Percentiles rank a stretch among this genome's conserved stretches.
phyloP scores from a whole-genome alignment of 2,888 invertebrate species.

The Mesodorylaimus sp. region DNA sequence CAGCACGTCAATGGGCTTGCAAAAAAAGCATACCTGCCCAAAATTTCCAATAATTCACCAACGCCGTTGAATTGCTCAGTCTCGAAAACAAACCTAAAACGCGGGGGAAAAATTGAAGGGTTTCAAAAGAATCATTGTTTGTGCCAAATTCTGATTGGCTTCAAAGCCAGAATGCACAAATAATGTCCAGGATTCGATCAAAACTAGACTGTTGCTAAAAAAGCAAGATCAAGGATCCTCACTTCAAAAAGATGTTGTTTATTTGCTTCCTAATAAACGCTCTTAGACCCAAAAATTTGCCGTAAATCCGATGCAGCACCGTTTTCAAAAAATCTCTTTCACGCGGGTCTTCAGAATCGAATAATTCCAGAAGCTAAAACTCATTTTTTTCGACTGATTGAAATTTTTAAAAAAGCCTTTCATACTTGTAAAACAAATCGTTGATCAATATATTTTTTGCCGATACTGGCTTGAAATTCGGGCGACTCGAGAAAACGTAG shows the following conservation, averaged over 20 bases:
- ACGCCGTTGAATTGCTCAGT: slow-evolving; percentile 99
- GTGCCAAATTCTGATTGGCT: too few relatives aligned
- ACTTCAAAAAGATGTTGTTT: slow-evolving; percentile 91
- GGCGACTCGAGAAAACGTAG: slow-evolving; percentile 91
- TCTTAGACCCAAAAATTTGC: slow-evolving; percentile 92
- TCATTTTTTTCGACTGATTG: not conserved
- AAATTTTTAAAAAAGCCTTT: slow-evolving; percentile 5
- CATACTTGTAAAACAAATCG: slow-evolving; percentile 88
- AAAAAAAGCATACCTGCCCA: slow-evolving; percentile 54
- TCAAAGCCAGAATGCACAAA: too few relatives aligned
- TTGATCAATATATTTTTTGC: slow-evolving; percentile 88
- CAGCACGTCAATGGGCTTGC: not conserved
- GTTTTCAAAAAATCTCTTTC: slow-evolving; percentile 98
- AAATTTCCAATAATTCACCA: slow-evolving; percentile 90
- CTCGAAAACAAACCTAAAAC: slow-evolving; percentile 84
- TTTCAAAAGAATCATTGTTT: slow-evolving; percentile 12
- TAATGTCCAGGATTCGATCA: too few relatives aligned
- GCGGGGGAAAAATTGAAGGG: too few relatives aligned
- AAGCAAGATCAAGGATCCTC: slow-evolving; percentile 20
- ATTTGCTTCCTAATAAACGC: slow-evolving; percentile 99
- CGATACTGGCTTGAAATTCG: slow-evolving; percentile 88
- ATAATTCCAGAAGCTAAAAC: slow-evolving; percentile 72
- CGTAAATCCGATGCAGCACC: slow-evolving; percentile 96
- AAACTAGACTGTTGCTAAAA: too few relatives aligned
- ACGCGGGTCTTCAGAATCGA: slow-evolving; percentile 97